Conservation (phyloP, 1,140 invertebrate genomes). For the Listronotus bonariensis region DNA sequence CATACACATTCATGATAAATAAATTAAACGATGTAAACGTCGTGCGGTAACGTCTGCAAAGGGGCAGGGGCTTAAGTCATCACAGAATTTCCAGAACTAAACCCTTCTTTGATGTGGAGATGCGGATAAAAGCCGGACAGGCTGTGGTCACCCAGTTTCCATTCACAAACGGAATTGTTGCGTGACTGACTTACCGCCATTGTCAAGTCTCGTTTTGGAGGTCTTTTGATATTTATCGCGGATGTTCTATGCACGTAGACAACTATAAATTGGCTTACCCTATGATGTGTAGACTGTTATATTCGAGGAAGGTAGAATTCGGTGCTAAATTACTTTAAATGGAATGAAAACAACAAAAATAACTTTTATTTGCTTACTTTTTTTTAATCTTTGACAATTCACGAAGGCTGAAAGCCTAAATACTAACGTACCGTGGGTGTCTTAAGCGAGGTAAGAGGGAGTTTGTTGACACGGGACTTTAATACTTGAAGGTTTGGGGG, state of each 20-base stretch:
- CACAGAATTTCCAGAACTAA: constrained; percentile 22
- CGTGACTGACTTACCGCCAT: constrained; percentile 21
- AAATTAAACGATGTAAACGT: constrained; percentile 20
- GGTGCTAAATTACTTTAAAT: no score
- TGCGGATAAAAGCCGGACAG: constrained; percentile 25
- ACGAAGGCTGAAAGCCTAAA: no score
- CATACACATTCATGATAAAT: constrained; percentile 11
- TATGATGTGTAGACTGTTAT: neutral
- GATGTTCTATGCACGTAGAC: constrained; percentile 2
- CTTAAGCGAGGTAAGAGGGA: no score
- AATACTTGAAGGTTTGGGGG: no score
- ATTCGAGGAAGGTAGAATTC: no score
- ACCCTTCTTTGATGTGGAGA: constrained; percentile 26
- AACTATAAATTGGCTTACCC: neutral
- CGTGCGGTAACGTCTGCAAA: constrained; percentile 22
- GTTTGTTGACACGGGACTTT: no score
- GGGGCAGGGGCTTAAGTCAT: constrained; percentile 11
- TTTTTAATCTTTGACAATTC: no score
- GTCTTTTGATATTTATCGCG: constrained; percentile 16
- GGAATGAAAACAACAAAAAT: no score
- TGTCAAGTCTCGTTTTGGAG: constrained; percentile 21
- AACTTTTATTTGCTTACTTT: no score
- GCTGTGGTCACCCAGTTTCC: constrained; percentile 27
- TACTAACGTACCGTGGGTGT: no score
- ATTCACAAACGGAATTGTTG: constrained; percentile 32